Evolutionary conservation across 2,113 vertebrate genomes (phyloP).

Genomic region (Brienomyrus brachyistius): DNA sequence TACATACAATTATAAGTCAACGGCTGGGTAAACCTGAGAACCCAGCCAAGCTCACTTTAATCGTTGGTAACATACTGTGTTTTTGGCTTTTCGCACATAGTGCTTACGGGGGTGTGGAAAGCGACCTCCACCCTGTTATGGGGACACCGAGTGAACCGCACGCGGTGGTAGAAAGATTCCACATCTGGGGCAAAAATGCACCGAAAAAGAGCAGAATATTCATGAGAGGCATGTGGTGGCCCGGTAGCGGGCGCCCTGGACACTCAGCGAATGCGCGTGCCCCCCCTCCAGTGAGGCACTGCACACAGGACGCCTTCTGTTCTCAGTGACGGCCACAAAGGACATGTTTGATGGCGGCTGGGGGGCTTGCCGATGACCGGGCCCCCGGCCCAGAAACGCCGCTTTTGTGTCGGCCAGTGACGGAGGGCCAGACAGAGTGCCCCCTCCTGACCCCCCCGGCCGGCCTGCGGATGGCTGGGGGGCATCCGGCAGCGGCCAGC

Average conservation of each 20-base stretch:
- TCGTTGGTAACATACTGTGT: background rate
- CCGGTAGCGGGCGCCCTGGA: background rate
- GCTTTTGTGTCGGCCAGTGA: conserved; percentile 45
- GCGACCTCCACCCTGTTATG: background rate
- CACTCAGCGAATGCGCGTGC: background rate
- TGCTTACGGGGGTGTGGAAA: too few species aligned
- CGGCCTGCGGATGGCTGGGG: conserved; percentile 33
- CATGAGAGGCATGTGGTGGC: background rate
- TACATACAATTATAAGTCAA: background rate
- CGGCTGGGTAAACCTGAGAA: background rate
- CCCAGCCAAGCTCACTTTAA: background rate
- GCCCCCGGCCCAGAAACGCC: conserved; percentile 49
- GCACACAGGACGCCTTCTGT: conserved; percentile 43
- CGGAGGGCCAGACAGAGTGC: conserved; percentile 44
- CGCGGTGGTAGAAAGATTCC: background rate
- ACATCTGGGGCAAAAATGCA: background rate
- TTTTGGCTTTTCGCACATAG: background rate
- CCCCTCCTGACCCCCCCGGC: conserved; percentile 38
- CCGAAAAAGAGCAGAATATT: background rate
- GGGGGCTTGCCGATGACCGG: conserved; percentile 39
- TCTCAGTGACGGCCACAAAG: conserved; percentile 47
- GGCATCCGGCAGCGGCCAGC: conserved; percentile 4
- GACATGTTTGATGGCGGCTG: conserved; percentile 50
- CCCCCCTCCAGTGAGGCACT: background rate
- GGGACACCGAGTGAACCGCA: background rate